A percentile compares a stretch with the other conserved stretches of the same genome.
Conservation (phyloP, 2,797 vertebrate species). For the Distichodus sexfasciatus region DNA sequence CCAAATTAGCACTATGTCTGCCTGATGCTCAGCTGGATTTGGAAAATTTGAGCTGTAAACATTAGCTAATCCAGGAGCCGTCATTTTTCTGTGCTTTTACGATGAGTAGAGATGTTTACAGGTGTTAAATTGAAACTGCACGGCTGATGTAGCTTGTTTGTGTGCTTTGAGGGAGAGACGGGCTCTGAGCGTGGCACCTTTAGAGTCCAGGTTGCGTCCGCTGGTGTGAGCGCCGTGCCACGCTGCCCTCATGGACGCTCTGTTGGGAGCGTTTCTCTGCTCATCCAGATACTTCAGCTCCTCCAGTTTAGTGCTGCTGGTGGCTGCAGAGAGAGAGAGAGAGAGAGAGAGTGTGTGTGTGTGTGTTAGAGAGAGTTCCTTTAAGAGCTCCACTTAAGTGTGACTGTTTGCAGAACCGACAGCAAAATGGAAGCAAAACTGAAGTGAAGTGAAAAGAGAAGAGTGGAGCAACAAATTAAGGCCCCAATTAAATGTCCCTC, state of each 20-base stretch:
- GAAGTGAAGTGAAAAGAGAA: background rate
- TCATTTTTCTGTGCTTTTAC: too few relatives aligned
- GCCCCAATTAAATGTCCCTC: slow-evolving; percentile 17
- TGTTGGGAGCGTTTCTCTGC: slow-evolving; percentile 83
- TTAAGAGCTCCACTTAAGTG: slow-evolving; percentile 7
- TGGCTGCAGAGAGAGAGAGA: slow-evolving; percentile 71
- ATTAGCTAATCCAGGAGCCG: too few relatives aligned
- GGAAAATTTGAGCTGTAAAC: too few relatives aligned
- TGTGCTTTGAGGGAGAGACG: background rate
- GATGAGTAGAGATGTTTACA: slow-evolving; percentile 35
- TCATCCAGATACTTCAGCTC: slow-evolving; percentile 90
- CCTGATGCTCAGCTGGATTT: too few relatives aligned
- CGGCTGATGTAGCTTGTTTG: background rate
- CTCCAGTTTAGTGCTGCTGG: slow-evolving; percentile 94
- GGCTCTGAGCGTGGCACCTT: slow-evolving; percentile 72
- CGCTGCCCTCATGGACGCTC: slow-evolving; percentile 85
- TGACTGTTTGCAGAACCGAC: background rate
- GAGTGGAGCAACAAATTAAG: slow-evolving; percentile 1
- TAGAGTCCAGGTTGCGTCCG: slow-evolving; percentile 81
- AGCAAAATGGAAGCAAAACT: background rate
- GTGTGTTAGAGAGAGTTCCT: background rate
- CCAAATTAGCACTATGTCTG: too few relatives aligned
- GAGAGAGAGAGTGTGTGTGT: background rate
- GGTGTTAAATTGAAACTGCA: background rate
- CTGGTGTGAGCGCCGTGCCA: slow-evolving; percentile 82